A percentile compares a stretch with the other conserved stretches of the same genome.
phyloP scores from a whole-genome alignment of 2,113 vertebrate genomes.

The Hoplias malabaricus region DNA sequence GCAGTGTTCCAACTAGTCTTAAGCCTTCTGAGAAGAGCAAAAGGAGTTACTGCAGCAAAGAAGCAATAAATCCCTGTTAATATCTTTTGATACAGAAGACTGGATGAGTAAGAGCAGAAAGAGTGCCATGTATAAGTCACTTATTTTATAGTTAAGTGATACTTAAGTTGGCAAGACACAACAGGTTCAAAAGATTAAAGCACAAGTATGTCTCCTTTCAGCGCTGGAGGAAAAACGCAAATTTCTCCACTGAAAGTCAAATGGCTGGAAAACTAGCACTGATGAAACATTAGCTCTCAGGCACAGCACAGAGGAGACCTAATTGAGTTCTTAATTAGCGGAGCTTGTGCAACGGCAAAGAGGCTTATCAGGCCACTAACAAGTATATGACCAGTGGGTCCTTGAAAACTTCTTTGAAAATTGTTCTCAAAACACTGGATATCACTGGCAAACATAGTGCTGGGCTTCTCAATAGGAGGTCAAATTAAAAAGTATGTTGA shows the following conservation, averaged over 20 bases:
- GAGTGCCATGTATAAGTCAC: background rate
- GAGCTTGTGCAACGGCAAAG: constrained; percentile 63
- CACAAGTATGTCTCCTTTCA: background rate
- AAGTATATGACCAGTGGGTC: constrained; percentile 62
- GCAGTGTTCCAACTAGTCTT: no score
- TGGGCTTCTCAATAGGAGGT: constrained; percentile 23
- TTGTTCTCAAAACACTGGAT: constrained; percentile 45
- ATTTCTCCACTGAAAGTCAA: constrained; percentile 12
- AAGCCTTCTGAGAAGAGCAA: no score
- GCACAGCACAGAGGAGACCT: constrained; percentile 60
- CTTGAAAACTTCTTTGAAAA: constrained; percentile 59
- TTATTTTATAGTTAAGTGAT: background rate
- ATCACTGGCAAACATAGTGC: constrained; percentile 50
- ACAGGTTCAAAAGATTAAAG: constrained; percentile 1
- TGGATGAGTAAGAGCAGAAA: no score
- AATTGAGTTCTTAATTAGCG: constrained; percentile 70
- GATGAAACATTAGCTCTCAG: constrained; percentile 63
- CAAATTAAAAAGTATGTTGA: constrained; percentile 26
- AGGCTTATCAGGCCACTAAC: constrained; percentile 68
- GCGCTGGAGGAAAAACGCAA: background rate
- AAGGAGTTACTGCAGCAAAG: no score
- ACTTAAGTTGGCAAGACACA: background rate
- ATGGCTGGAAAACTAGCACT: constrained; percentile 57
- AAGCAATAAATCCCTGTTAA: no score
- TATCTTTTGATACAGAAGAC: no score